Conservation (phyloP, 2,888 invertebrate genomes). For the Acleris literana region DNA sequence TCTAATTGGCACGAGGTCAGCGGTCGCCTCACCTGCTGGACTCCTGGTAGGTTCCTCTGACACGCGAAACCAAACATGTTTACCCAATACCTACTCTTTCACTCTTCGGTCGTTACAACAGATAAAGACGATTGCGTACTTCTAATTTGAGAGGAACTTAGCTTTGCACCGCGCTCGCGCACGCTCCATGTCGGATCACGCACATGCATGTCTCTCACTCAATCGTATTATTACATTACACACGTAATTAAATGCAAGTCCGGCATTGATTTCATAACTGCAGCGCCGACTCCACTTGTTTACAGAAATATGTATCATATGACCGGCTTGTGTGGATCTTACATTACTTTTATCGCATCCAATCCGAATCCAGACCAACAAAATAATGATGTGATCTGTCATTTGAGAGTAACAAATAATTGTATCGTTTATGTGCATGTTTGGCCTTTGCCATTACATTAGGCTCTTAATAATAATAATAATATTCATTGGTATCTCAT, state of each 20-base stretch:
- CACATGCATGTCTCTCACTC: conserved; percentile 45
- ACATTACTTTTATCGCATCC: conserved; percentile 22
- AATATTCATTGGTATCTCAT: no score
- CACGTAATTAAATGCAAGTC: conserved; percentile 59
- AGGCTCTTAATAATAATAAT: no score
- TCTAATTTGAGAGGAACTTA: no score
- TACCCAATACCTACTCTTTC: no score
- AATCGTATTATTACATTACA: conserved; percentile 61
- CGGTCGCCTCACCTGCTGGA: conserved; percentile 58
- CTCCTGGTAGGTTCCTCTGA: conserved; percentile 33
- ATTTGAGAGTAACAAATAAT: not conserved
- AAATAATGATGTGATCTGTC: conserved; percentile 7
- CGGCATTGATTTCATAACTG: conserved; percentile 55
- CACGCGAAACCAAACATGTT: no score
- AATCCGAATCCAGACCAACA: conserved; percentile 24
- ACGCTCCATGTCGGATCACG: conserved; percentile 43
- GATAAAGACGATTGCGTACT: no score
- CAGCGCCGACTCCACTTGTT: conserved; percentile 18
- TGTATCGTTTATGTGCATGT: no score
- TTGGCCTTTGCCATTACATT: no score
- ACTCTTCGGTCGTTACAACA: no score
- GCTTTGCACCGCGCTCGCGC: conserved; percentile 42
- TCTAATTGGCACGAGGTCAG: conserved; percentile 76
- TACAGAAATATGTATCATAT: conserved; percentile 9
- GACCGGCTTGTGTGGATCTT: no score